A percentile compares a stretch with the other conserved stretches of the same genome.
These are phyloP conservation scores for Oncopeltus fasciatus DNA, from an alignment of 1,140 invertebrate genomes.

Conservation along the genomic window DNA sequence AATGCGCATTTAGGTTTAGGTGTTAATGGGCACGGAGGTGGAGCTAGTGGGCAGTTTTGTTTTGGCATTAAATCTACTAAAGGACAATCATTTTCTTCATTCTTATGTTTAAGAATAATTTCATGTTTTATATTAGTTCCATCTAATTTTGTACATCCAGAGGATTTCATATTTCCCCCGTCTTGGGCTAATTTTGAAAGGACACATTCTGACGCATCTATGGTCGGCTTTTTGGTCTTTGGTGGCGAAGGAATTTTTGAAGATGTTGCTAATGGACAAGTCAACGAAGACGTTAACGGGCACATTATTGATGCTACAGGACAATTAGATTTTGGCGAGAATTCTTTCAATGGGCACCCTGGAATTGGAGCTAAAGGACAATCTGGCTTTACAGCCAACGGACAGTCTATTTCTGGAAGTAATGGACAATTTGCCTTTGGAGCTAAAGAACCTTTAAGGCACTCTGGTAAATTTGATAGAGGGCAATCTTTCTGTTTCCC, in stretches of 20 bases:
- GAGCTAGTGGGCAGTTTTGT: background rate
- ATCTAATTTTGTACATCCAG: background rate
- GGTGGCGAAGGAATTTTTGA: background rate
- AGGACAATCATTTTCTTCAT: background rate
- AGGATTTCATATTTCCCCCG: background rate
- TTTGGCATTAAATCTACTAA: background rate
- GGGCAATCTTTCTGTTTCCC: background rate
- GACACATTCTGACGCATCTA: background rate
- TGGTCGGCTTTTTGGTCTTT: background rate
- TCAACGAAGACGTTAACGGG: background rate
- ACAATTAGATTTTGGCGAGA: background rate
- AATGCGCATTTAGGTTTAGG: background rate
- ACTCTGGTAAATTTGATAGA: background rate
- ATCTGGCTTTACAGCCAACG: background rate
- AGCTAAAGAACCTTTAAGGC: background rate
- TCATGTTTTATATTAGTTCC: background rate
- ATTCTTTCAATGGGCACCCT: background rate
- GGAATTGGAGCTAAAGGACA: background rate
- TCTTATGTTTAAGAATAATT: background rate
- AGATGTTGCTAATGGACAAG: background rate
- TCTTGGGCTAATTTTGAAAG: background rate
- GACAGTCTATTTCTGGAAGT: background rate
- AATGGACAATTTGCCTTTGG: background rate
- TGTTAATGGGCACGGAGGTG: background rate
- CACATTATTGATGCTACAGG: background rate